These are phyloP conservation scores for Chelonoidis abingdonii DNA, from an alignment of 2,113 vertebrate genomes.

Conservation along the genomic window DNA sequence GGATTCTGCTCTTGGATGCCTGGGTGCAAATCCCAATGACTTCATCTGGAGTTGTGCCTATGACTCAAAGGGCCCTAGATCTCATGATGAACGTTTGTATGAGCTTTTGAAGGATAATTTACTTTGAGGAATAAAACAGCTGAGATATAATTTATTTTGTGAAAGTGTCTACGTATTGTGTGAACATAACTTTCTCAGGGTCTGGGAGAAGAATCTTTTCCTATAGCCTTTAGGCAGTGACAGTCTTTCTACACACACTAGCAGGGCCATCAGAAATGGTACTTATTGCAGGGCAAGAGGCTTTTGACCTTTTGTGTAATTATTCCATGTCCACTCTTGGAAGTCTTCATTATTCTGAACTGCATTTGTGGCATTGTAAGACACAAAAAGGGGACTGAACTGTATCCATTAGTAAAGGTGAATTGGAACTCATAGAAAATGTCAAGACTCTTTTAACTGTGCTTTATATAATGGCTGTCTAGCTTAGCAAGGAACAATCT, in stretches of 20 bases:
- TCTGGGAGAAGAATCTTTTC: not conserved
- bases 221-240: conserved; percentile 46
- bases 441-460: conserved; percentile 82
- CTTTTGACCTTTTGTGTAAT: conserved; percentile 82
- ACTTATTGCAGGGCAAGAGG: conserved; percentile 75
- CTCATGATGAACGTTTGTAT: not conserved
- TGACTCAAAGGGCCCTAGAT: not conserved
- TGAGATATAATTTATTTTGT: conserved; percentile 31
- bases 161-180: not conserved
- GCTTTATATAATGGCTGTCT: conserved; percentile 78
- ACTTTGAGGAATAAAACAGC: not conserved
- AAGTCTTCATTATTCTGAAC: conserved; percentile 73
- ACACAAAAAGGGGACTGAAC: conserved; percentile 69
- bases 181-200: conserved; percentile 49
- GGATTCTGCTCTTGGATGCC: not conserved
- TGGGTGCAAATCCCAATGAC: not conserved
- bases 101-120: not conserved
- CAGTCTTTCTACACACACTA: conserved; percentile 61
- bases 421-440: conserved; percentile 80
- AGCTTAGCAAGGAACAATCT: conserved; percentile 80
- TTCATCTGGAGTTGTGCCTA: not conserved
- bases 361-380: conserved; percentile 74
- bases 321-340: conserved; percentile 75
- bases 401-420: conserved; percentile 80
- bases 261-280: conserved; percentile 64